A percentile compares a stretch with the other conserved stretches of the same genome.
Conservation (phyloP, 2,888 invertebrate genomes). For the Drosophila trichaetosa region DNA sequence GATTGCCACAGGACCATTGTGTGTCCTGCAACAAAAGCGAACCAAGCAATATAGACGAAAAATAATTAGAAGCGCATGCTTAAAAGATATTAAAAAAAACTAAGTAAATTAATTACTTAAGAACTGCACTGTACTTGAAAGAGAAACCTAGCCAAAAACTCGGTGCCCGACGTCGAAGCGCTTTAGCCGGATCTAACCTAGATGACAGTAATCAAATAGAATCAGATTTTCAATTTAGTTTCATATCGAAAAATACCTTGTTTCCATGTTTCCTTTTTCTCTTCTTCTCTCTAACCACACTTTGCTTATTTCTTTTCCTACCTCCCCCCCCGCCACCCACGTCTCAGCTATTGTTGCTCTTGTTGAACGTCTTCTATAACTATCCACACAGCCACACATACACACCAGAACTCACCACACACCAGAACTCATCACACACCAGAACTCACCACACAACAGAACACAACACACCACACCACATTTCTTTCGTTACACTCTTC, state of each 20-base stretch:
- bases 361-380: slow-evolving; percentile 53
- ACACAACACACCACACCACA: slow-evolving; percentile 9
- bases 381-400: slow-evolving; percentile 4
- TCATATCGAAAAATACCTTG: slow-evolving; percentile 71
- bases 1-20: slow-evolving; percentile 4
- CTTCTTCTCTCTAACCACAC: slow-evolving; percentile 13
- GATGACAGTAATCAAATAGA: not conserved
- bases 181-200: slow-evolving; percentile 36
- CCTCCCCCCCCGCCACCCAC: not conserved
- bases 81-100: not conserved
- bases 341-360: slow-evolving; percentile 44
- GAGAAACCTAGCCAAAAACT: slow-evolving; percentile 2
- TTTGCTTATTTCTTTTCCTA: slow-evolving; percentile 22
- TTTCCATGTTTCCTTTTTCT: slow-evolving; percentile 63
- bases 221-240: slow-evolving; percentile 62
- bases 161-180: slow-evolving; percentile 40
- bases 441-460: slow-evolving; percentile 6
- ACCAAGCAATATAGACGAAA: slow-evolving; percentile 4
- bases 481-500: slow-evolving; percentile 60
- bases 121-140: slow-evolving; percentile 6
- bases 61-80: slow-evolving; percentile 7
- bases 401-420: slow-evolving; percentile 3
- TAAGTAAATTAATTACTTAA: not conserved
- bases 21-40: not conserved
- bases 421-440: slow-evolving; percentile 8